Evolutionary conservation across 2,797 vertebrate genomes (phyloP), one percentile per base, ranked within the genome.

Genomic region (Lepidocolaptes lacrymiger): DNA sequence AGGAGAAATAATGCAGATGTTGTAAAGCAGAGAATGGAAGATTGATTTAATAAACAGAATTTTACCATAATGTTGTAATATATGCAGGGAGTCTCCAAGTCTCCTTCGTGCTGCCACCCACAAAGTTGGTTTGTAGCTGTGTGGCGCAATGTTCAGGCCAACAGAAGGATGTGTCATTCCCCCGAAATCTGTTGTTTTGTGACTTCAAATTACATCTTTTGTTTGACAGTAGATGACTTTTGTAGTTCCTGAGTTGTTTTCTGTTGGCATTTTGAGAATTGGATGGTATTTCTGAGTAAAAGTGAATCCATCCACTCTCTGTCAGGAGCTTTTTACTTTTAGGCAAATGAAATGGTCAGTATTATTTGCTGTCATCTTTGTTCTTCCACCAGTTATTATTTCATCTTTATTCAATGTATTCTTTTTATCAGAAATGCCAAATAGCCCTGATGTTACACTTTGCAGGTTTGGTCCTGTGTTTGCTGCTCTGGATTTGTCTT

Each of bases 41-140:
- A 75, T 16, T 75, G 67, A 22, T 23, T 90, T 88, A 78, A 81
- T 94, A 93, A 93, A 64, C 32, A 72, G 79, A 88, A 28, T 86
- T 66, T 63, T 95, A 55, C 34, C 58, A 62, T 78, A 68, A 77
- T 89, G 84, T 66, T 91, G 91, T 94, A 95, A 92, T 68, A 89
- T 78, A 95, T 83, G 91, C 75, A 64, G 75, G 59, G 75, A 64
- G 30, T 78, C 27, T 89, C 68, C 91, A 6, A 83, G 93, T 75
- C 78, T 93, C 73, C 87, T 80, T 89, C 75, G 72, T 91, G 73
- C 52, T 91, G 75, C 95, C 94, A 95, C 94, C 89, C 95, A 96
- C 87, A 62, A 91, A 89, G 94, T 88, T 89, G 94, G 46, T 94
- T 89, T 89, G 89, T 71, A 91, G 68, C 85, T 88, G 22, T 67